Evolutionary conservation across 2,888 invertebrate genomes (phyloP), one percentile per base, ranked within the genome.

Genomic region (Cremastobaeus sp.): DNA sequence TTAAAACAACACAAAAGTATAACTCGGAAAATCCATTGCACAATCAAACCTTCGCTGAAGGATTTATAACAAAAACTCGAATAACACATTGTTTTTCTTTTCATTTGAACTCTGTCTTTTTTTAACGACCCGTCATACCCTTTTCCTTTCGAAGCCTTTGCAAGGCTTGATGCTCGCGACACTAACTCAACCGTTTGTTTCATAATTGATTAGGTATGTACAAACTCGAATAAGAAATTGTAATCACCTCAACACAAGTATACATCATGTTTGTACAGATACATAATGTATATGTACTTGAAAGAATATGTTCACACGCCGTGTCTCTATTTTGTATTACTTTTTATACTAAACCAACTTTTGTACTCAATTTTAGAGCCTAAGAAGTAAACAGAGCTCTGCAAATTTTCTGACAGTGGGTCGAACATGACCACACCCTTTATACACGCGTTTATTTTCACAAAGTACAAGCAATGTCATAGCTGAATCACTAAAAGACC

Each of bases 241-340:
- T 17, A 25, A 35, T 18, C 17, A 62, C 21, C 32, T 39, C 20
- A 12, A 60, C 39, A 60, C 48, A 18, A 14, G 11, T 28, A 54
- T 54, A 18, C 11, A 54, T 39, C 48, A 48, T 32, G 43, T 65
- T 43, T 55, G 55, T 65, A 65, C 47, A 45, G 17, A 39, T 30
- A 60, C 50, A 18, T 15, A 2, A 47, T 20, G 60, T 39, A 50
- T 54, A n/a, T 45, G 54, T 50, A 69, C 52, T 69, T 55, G 39
- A 55, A 66, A 71, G 70, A 75, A 32, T 71, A 39, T 72, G 68
- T 75, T 68, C 35, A 76, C 77, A 76, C 76, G 77, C 77, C 59
- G 70, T 75, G 79, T 80, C 79, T 80, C 80, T 80, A 79, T 79
- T 79, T 82, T 82, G 81, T 82, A 80, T 82, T 79, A 72, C 65